A percentile compares a stretch with the other conserved stretches of the same genome.
Conservation (phyloP, 2,797 vertebrate genomes). For the Tamandua tetradactyla region DNA sequence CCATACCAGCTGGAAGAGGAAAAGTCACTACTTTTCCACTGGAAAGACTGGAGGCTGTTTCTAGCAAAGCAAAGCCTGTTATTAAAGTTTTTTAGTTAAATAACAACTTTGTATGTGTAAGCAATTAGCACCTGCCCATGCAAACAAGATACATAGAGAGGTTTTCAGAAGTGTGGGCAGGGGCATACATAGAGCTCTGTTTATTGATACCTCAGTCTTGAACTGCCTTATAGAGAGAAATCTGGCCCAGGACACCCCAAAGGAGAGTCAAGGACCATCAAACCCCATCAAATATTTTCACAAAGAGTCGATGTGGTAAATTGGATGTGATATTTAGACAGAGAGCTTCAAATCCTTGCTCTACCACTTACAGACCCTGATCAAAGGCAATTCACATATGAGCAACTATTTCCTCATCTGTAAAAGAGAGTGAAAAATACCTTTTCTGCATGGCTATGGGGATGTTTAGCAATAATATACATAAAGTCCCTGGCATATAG, state of each 20-base stretch:
- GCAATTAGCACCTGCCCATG: slow-evolving; percentile 57
- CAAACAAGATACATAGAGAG: not conserved
- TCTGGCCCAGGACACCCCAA: not conserved
- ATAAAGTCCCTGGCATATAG: not conserved
- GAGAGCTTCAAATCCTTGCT: not conserved
- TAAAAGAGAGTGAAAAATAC: not conserved
- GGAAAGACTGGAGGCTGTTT: slow-evolving; percentile 74
- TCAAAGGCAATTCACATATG: not conserved
- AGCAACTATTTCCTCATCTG: not conserved
- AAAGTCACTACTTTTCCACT: slow-evolving; percentile 52
- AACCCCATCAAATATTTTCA: not conserved
- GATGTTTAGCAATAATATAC: not conserved
- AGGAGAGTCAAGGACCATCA: not conserved
- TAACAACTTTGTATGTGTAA: slow-evolving; percentile 34
- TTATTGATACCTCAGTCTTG: not conserved
- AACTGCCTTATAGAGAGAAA: not conserved
- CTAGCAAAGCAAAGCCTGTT: slow-evolving; percentile 59
- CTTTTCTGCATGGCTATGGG: not conserved
- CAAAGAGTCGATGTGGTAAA: not conserved
- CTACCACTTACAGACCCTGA: not conserved
- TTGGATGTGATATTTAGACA: not conserved
- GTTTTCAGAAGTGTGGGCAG: not conserved
- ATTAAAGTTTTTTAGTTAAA: slow-evolving; percentile 71
- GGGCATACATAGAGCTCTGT: not conserved
- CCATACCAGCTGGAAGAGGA: slow-evolving; percentile 51